These are phyloP conservation scores for Pedionomus torquatus DNA, from an alignment of 2,113 vertebrate genomes.

Conservation along the genomic window DNA sequence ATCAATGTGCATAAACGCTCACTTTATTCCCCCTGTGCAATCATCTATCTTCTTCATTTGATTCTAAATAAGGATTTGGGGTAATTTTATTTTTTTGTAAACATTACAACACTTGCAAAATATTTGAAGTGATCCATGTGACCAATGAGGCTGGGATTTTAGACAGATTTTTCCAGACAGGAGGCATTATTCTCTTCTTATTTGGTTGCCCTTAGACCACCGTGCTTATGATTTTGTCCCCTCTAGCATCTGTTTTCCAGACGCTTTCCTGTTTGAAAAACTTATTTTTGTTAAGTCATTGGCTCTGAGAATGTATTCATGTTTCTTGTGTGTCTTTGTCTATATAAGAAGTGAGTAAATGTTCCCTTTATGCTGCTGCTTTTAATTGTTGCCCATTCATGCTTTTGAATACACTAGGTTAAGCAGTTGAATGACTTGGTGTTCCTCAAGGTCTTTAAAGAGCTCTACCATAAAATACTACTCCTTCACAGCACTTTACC, in stretches of 20 bases:
- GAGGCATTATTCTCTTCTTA: background rate
- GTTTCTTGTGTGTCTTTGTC: background rate
- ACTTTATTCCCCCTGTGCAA: background rate
- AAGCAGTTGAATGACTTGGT: background rate
- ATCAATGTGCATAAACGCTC: background rate
- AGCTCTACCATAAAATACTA: background rate
- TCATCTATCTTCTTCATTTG: background rate
- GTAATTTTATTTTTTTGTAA: background rate
- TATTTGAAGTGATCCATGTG: background rate
- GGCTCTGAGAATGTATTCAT: background rate
- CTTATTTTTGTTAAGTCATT: background rate
- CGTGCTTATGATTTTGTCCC: background rate
- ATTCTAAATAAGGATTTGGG: background rate
- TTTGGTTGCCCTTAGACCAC: background rate
- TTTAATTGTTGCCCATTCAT: background rate
- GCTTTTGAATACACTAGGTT: background rate
- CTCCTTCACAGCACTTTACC: background rate
- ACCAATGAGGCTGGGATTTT: background rate
- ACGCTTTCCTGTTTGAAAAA: background rate
- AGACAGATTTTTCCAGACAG: background rate
- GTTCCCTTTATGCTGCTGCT: background rate
- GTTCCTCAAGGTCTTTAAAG: background rate
- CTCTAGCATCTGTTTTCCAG: background rate
- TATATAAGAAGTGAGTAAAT: background rate
- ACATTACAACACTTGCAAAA: background rate